Conservation (phyloP, 2,888 invertebrate species). For the Euclidia mi region DNA sequence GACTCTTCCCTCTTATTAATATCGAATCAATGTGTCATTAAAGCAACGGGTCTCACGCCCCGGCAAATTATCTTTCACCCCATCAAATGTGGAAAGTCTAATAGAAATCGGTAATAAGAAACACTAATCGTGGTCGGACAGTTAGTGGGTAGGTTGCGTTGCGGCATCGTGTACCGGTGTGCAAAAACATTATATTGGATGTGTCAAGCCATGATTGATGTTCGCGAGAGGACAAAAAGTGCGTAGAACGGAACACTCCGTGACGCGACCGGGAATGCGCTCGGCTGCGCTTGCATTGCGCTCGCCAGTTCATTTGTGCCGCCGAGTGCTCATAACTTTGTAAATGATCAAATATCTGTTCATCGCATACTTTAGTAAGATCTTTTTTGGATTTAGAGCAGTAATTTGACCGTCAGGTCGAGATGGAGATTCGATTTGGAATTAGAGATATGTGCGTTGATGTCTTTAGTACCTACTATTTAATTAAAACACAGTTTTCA, state of each 20-base stretch:
- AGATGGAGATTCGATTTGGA: too few species aligned
- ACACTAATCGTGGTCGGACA: conserved; percentile 83
- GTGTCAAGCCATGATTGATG: conserved; percentile 89
- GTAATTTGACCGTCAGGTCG: too few species aligned
- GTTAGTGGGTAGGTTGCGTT: conserved; percentile 66
- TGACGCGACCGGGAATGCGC: conserved; percentile 77
- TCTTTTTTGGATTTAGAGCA: too few species aligned
- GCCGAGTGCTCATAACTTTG: conserved; percentile 1
- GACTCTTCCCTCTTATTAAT: conserved; percentile 80
- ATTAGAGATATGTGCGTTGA: too few species aligned
- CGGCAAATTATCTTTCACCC: conserved; percentile 87
- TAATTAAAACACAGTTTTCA: too few species aligned
- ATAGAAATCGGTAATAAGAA: conserved; percentile 88
- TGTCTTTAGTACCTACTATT: too few species aligned
- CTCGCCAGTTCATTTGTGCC: conserved; percentile 43
- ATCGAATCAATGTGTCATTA: conserved; percentile 87
- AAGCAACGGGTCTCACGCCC: conserved; percentile 84
- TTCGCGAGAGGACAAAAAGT: conserved; percentile 77
- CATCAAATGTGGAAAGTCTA: conserved; percentile 88
- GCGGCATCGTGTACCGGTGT: conserved; percentile 69
- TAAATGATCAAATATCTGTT: background rate
- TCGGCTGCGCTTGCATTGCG: conserved; percentile 11
- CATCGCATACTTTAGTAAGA: background rate
- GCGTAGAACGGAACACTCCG: conserved; percentile 79
- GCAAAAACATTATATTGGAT: conserved; percentile 89